A percentile compares a stretch with the other conserved stretches of the same genome.
Conservation (phyloP, 2,797 vertebrate species). For the Chaetophractus vellerosus region DNA sequence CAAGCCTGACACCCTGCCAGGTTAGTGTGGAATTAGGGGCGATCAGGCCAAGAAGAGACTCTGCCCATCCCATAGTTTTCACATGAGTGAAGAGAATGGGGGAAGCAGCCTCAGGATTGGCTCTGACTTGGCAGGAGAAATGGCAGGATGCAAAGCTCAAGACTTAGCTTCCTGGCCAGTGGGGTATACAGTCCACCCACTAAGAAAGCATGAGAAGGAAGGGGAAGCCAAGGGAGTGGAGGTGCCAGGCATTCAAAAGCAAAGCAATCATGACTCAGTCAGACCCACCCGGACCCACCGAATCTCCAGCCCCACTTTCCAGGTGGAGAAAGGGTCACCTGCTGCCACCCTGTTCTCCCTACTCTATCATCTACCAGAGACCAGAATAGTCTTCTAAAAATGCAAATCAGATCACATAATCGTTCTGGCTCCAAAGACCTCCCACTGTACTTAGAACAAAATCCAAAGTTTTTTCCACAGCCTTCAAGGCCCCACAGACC, state of each 20-base stretch:
- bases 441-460: neutral
- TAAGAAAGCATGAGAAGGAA: too few relatives aligned
- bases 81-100: neutral
- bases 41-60: too few relatives aligned
- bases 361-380: accelerated
- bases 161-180: neutral
- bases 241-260: too few relatives aligned
- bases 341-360: neutral
- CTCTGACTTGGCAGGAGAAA: too few relatives aligned
- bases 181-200: too few relatives aligned
- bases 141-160: neutral
- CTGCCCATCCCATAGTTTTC: neutral
- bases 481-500: neutral
- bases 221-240: too few relatives aligned
- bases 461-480: neutral
- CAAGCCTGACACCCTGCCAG: neutral
- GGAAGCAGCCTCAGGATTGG: neutral
- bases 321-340: neutral
- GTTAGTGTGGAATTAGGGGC: too few relatives aligned
- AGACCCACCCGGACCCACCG: neutral
- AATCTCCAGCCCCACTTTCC: neutral
- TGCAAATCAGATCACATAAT: neutral
- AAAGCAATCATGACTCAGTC: neutral
- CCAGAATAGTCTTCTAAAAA: neutral
- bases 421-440: neutral